Evolutionary conservation across 2,888 invertebrate species (phyloP), one percentile per base, ranked within the genome.

Genomic region (Schizaphis graminum): DNA sequence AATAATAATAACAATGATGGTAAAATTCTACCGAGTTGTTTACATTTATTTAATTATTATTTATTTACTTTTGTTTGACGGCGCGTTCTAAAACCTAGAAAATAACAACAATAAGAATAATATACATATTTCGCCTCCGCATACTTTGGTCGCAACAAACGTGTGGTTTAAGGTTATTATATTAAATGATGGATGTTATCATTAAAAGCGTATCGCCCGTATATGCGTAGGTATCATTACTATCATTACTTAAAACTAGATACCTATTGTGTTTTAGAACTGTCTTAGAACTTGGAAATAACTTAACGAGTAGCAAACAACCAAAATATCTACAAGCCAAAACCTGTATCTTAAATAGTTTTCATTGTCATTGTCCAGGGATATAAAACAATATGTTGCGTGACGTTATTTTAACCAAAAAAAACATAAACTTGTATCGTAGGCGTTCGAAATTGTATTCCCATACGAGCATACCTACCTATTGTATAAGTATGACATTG

Each of bases 41-140:
- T 41, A 35, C 77, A 35, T 21, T 77, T 35, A 35, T 28, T 61
- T n/a, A n/a, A n/a, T 89, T 44, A 89, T 89, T 89, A 89, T 89
- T 89, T 41, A 89, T 89, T 89, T 41, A 89, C 44, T 89, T 41
- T 44, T 47, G 28, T 89, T 89, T 41, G 57, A 0, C 16, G 41
- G 7, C 26, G 56, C 44, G n/a, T 89, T 89, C 44, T 89, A 57
- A 89, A 89, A 89, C 41, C n/a, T 61, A 44, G 26, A 89, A 89
- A 61, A 85, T 85, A 85, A 61, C 10, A 16, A 89, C 28, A 24
- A 67, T 67, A 67, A 16, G 35, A 67, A 35, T 67, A 67, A 67
- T n/a, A 67, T 67, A 67, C n/a, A 7, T 67, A n/a, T 35, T 67
- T 5, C 16, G 21, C 16, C 67, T 16, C n/a, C n/a, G 7, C 16